Evolutionary conservation across 2,888 invertebrate genomes (phyloP).

Genomic region (Eristalinus aeneus): DNA sequence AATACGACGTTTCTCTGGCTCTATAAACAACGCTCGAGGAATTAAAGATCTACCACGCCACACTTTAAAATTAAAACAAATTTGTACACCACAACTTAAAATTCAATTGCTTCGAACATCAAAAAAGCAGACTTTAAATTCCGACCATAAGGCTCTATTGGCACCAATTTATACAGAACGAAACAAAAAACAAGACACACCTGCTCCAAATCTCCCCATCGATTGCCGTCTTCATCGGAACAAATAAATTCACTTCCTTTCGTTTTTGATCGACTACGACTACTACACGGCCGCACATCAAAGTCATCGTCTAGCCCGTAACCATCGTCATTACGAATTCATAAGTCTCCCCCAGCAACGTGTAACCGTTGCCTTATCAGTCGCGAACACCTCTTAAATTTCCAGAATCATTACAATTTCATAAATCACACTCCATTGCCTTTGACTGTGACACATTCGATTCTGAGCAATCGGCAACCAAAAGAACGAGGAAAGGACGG

Average conservation of each 20-base stretch:
- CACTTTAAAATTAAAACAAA: too few species aligned
- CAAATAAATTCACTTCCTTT: neutral
- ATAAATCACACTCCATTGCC: slow-evolving; percentile 37
- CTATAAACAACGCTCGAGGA: too few species aligned
- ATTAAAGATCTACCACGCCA: too few species aligned
- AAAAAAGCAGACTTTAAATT: too few species aligned
- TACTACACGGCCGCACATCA: neutral
- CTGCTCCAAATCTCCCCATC: neutral
- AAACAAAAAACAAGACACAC: neutral
- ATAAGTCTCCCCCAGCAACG: neutral
- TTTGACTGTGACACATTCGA: neutral
- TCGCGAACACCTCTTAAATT: slow-evolving; percentile 8
- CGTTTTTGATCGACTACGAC: neutral
- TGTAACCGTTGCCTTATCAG: neutral
- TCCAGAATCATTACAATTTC: slow-evolving; percentile 23
- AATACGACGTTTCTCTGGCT: too few species aligned
- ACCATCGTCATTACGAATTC: neutral
- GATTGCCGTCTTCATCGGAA: neutral
- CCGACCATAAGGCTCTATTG: too few species aligned
- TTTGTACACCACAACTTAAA: too few species aligned
- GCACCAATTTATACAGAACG: too few species aligned
- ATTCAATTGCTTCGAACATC: too few species aligned
- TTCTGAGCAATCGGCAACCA: neutral
- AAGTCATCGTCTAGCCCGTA: neutral
- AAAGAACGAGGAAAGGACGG: neutral